Percentiles rank a stretch among this genome's conserved stretches.
These are phyloP conservation scores for Laterallus jamaicensis DNA, from an alignment of 2,113 vertebrate genomes.

Conservation along the genomic window DNA sequence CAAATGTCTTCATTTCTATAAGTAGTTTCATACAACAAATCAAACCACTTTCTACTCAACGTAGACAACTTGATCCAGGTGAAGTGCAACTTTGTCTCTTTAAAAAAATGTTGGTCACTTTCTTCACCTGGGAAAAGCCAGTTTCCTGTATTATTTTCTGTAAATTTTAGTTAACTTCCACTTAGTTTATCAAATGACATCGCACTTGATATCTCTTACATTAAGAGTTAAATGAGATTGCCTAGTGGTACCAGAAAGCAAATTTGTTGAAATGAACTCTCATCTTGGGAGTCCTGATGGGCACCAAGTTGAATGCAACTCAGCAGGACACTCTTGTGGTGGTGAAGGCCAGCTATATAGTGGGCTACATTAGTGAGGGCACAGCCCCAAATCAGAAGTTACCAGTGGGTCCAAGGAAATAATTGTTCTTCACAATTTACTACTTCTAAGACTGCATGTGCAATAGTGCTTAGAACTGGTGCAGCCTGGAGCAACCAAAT, in stretches of 20 bases:
- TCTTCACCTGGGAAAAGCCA: background rate
- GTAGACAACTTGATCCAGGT: background rate
- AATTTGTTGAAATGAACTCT: background rate
- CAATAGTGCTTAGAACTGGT: background rate
- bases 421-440: background rate
- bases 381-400: background rate
- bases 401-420: background rate
- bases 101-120: background rate
- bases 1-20: background rate
- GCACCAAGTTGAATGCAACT: background rate
- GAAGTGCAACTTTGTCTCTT: background rate
- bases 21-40: background rate
- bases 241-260: background rate
- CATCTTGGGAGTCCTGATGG: background rate
- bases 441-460: background rate
- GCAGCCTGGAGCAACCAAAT: background rate
- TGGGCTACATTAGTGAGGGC: background rate
- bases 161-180: background rate
- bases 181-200: background rate
- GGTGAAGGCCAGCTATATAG: background rate
- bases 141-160: background rate
- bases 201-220: background rate
- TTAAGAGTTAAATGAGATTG: background rate
- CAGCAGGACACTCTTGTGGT: background rate
- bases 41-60: background rate